Evolutionary conservation across 2,888 invertebrate genomes (phyloP).

Genomic region (Eudasyphora cyanicolor): DNA sequence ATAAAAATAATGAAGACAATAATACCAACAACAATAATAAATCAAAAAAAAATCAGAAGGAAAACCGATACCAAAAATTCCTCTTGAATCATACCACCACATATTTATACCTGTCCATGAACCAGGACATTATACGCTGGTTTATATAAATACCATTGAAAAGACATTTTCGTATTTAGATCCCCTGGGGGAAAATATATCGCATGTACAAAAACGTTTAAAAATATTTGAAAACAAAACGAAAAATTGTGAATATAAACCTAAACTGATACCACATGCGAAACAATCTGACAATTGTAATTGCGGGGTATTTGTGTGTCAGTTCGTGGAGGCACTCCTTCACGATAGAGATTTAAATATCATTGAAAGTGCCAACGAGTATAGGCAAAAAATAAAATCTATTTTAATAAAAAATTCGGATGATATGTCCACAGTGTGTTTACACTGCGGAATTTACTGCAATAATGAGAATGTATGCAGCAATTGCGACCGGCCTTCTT

Average conservation of each 20-base stretch:
- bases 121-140: neutral
- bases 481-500: too few species aligned
- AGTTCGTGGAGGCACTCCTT: neutral
- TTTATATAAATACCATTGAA: neutral
- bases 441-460: too few species aligned
- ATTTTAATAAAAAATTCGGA: too few species aligned
- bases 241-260: neutral
- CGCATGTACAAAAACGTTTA: neutral
- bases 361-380: neutral
- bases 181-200: neutral
- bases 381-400: too few species aligned
- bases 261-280: neutral
- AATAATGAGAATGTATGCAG: too few species aligned
- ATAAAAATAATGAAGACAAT: too few species aligned
- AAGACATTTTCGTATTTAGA: neutral
- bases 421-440: too few species aligned
- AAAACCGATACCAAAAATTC: too few species aligned
- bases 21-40: too few species aligned
- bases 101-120: neutral
- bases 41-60: too few species aligned
- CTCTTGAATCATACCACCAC: neutral
- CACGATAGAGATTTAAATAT: neutral
- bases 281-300: neutral
- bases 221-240: neutral
- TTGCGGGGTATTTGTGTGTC: constrained; percentile 4